phyloP scores from a whole-genome alignment of 2,113 vertebrate genomes.

The Microcebus murinus region DNA sequence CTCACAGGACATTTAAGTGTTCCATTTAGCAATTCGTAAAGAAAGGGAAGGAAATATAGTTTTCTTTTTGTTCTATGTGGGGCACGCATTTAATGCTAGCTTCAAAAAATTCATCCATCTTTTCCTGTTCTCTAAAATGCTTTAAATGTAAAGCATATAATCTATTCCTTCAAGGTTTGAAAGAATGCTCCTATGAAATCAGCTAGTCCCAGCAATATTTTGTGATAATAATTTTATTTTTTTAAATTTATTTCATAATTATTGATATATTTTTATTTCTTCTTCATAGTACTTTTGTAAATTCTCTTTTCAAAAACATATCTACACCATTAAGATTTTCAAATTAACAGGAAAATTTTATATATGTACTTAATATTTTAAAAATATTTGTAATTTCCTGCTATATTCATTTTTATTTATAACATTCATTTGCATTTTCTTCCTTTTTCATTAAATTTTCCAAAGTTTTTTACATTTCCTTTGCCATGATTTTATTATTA shows the following conservation, averaged over 20 bases:
- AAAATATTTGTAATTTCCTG: background rate
- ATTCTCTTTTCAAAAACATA: background rate
- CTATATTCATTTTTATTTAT: background rate
- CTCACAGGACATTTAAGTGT: background rate
- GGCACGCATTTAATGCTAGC: background rate
- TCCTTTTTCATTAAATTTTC: background rate
- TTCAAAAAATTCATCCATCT: conserved; percentile 1
- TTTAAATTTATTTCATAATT: background rate
- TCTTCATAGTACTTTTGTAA: background rate
- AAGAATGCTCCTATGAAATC: background rate
- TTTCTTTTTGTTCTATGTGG: conserved; percentile 17
- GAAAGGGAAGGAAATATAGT: background rate
- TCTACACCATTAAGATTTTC: background rate
- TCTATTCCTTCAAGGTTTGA: conserved; percentile 10
- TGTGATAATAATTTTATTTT: background rate
- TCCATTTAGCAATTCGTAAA: background rate
- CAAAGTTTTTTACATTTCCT: background rate
- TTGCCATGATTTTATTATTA: background rate
- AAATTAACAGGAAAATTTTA: background rate
- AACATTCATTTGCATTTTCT: background rate
- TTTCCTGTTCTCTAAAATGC: background rate
- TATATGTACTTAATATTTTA: background rate
- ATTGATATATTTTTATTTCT: background rate
- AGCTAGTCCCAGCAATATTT: background rate
- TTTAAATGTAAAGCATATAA: background rate